Evolutionary conservation across 2,888 invertebrate genomes (phyloP).

Genomic region (Ochlodes sylvanus): DNA sequence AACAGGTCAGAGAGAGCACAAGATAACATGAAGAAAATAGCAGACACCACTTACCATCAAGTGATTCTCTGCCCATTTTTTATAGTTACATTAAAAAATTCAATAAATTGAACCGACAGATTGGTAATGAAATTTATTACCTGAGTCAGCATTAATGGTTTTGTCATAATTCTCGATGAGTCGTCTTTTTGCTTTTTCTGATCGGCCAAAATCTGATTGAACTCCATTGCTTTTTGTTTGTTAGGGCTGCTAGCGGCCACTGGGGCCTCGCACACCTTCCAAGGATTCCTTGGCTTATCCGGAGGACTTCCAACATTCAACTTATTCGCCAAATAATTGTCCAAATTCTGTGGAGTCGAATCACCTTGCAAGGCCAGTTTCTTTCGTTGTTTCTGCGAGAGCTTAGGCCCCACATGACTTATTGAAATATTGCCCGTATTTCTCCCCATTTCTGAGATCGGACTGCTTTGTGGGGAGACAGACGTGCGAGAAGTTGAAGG

Average conservation of each 20-base stretch:
- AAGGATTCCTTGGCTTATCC: constrained; percentile 80
- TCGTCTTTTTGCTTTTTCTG: constrained; percentile 90
- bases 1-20: too few species aligned
- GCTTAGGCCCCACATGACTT: constrained; percentile 79
- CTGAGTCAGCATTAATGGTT: constrained; percentile 90
- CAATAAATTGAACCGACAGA: not conserved
- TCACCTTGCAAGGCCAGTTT: constrained; percentile 81
- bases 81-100: too few species aligned
- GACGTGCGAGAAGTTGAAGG: constrained; percentile 64
- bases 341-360: constrained; percentile 56
- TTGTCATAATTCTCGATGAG: constrained; percentile 88
- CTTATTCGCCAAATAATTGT: constrained; percentile 60
- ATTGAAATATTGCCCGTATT: constrained; percentile 70
- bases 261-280: constrained; percentile 67
- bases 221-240: constrained; percentile 62
- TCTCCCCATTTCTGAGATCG: constrained; percentile 56
- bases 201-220: constrained; percentile 87
- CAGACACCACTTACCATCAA: too few species aligned
- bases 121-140: constrained; percentile 64
- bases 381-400: constrained; percentile 88
- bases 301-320: constrained; percentile 62
- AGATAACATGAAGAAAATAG: too few species aligned
- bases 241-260: constrained; percentile 72
- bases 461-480: constrained; percentile 67
- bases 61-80: too few species aligned